Evolutionary conservation across 2,797 vertebrate species (phyloP).

Genomic region (Enteromius paludinosus): DNA sequence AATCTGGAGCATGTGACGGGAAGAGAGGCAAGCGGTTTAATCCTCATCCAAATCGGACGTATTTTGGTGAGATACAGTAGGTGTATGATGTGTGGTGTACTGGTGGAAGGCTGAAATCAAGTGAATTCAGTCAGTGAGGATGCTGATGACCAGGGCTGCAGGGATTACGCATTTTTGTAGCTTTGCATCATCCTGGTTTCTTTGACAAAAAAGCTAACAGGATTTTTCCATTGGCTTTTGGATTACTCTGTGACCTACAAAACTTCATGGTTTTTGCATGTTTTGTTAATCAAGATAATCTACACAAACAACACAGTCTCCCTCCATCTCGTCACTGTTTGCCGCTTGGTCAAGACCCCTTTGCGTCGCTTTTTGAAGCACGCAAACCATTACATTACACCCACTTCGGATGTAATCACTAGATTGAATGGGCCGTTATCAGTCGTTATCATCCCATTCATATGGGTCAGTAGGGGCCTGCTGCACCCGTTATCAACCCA

Average conservation of each 20-base stretch:
- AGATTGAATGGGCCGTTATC: too few relatives aligned
- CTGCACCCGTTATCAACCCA: too few relatives aligned
- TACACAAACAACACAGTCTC: not conserved
- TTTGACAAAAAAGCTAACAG: not conserved
- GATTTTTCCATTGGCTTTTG: not conserved
- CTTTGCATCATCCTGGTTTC: not conserved
- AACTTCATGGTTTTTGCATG: not conserved
- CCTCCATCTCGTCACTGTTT: too few relatives aligned
- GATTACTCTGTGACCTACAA: not conserved
- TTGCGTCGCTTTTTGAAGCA: too few relatives aligned
- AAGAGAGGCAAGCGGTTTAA: not conserved
- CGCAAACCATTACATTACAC: too few relatives aligned
- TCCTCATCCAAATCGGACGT: not conserved
- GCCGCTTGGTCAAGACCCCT: too few relatives aligned
- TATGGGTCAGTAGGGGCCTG: too few relatives aligned
- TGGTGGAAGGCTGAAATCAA: not conserved
- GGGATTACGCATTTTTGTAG: not conserved
- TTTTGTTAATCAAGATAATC: not conserved
- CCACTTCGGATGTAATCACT: too few relatives aligned
- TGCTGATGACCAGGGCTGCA: not conserved
- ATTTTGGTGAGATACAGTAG: not conserved
- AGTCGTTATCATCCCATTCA: too few relatives aligned
- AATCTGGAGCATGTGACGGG: not conserved
- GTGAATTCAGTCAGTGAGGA: slow-evolving; percentile 14
- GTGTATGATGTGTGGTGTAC: not conserved